Conservation (phyloP, 2,113 vertebrate genomes). For the Esox niger region DNA sequence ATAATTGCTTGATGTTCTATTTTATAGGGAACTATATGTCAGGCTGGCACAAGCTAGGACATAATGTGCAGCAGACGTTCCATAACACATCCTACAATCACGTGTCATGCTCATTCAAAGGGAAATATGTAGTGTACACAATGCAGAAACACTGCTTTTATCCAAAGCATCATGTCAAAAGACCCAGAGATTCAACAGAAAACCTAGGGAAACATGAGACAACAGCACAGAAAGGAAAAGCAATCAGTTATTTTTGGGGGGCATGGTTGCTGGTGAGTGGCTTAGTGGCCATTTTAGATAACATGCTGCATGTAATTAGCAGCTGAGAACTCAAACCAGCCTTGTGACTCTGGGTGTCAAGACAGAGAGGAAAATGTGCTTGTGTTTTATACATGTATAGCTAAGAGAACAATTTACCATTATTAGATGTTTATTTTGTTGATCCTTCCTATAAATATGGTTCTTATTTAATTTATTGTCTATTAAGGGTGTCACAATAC, state of each 20-base stretch:
- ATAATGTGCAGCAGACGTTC: too few species aligned
- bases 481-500: too few species aligned
- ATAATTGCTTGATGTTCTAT: too few species aligned
- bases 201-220: constrained; percentile 15
- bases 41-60: background rate
- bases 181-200: background rate
- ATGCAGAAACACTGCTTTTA: background rate
- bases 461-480: too few species aligned
- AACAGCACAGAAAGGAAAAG: constrained; percentile 14
- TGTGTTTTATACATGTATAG: too few species aligned
- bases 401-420: too few species aligned
- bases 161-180: background rate
- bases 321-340: constrained; percentile 18
- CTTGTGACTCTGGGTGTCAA: constrained; percentile 12
- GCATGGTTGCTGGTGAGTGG: background rate
- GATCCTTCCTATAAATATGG: too few species aligned
- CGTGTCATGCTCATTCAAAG: too few species aligned
- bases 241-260: constrained; percentile 11
- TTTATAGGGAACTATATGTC: too few species aligned
- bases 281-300: constrained; percentile 9
- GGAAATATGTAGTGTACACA: background rate
- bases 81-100: too few species aligned
- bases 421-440: too few species aligned
- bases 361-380: constrained; percentile 1
- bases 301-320: constrained; percentile 39